Base-by-base conservation (phyloP, 1,140 invertebrate species). In the Holcopasites calliopsidis region DNA sequence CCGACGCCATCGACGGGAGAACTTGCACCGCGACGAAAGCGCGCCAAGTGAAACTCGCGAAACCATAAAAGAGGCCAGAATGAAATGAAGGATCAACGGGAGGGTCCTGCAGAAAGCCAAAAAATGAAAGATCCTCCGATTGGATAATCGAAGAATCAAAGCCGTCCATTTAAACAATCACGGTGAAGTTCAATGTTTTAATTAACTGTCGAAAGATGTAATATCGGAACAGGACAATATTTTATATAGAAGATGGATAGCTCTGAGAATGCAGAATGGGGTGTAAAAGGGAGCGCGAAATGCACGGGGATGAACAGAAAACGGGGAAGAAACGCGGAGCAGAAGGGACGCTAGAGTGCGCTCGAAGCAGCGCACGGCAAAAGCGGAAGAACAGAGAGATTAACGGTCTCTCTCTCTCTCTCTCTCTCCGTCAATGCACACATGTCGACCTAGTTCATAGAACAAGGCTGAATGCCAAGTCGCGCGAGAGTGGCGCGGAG, bases 381-480 rank as follows among this genome's bases (percentile, higher is more conserved):
- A 28, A 38, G 13, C 52, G 72, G 64, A 38, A 47, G 62, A 42
- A 75, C 55, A 64, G 26, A 49, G 42, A 69, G 64, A 69, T 50
- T 55, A 69, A 49, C 52, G 81, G 70, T 70, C 73, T 75, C 76
- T 86, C 86, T 88, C 85, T 85, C 87, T 44, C 42, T 70, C 69
- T 75, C 74, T 86, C 86, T 88, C 86, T 85, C 87, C 86, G 88
- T 88, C 86, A 82, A 88, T 88, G 85, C 84, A 76, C 76, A 76
- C 76, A 83, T 70, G 80, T 83, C 88, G 88, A 90, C 88, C 88
- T 84, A 90, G 87, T 89, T 90, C 87, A 85, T 87, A 85, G 80
- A 76, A 85, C 88, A 89, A 89, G 88, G 88, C 87, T 88, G 87
- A 76, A 76, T 82, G 80, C 70, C 73, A 77, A 62, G 71, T 76